Evolutionary conservation across 2,113 vertebrate species (phyloP).

Genomic region (Sigmodon hispidus): DNA sequence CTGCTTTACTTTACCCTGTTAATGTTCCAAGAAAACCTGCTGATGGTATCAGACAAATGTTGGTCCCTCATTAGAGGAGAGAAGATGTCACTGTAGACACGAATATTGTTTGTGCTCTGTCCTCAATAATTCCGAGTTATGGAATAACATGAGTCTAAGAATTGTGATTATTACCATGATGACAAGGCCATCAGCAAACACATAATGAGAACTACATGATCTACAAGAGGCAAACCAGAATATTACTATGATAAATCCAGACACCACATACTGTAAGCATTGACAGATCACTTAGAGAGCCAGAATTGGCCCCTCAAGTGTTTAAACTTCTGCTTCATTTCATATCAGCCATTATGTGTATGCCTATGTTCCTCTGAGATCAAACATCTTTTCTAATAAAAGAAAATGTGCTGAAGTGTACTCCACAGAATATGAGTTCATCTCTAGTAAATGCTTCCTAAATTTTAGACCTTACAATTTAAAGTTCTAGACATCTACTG

Average conservation of each 20-base stretch:
- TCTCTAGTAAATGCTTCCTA: neutral
- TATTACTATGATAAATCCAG: constrained; percentile 68
- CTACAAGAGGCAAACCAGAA: constrained; percentile 59
- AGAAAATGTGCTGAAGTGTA: neutral
- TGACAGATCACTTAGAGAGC: constrained; percentile 4
- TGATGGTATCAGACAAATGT: constrained; percentile 56
- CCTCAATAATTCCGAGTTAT: constrained; percentile 55
- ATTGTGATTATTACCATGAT: constrained; percentile 26
- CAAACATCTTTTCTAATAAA: constrained; percentile 37
- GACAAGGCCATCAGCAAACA: constrained; percentile 37
- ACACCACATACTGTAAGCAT: neutral
- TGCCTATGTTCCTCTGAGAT: neutral
- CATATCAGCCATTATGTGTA: neutral
- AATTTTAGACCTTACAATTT: constrained; percentile 35
- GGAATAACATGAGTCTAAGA: neutral
- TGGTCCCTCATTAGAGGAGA: constrained; percentile 9
- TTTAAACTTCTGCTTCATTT: constrained; percentile 31
- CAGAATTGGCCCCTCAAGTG: neutral
- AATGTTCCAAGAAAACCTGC: constrained; percentile 52
- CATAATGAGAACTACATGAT: constrained; percentile 55
- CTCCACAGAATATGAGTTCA: neutral
- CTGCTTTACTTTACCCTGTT: constrained; percentile 40
- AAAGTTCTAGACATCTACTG: constrained; percentile 19
- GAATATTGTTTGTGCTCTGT: neutral
- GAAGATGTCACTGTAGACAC: neutral